Evolutionary conservation across 2,797 vertebrate genomes (phyloP).

Genomic region (Anas capensis): DNA sequence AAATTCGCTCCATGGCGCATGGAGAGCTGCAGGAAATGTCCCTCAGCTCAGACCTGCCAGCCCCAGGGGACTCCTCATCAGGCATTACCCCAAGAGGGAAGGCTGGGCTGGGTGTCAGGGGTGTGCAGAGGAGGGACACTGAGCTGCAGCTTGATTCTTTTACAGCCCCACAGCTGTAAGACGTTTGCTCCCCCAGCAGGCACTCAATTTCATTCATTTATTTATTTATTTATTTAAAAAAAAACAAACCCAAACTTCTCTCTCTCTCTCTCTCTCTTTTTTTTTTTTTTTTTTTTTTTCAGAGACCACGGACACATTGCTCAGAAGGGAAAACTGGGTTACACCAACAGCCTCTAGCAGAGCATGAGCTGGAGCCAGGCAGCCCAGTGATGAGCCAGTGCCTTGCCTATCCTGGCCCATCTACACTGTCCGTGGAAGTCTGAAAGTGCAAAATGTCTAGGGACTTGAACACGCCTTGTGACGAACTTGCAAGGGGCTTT

Average conservation of each 20-base stretch:
- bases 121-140: background rate
- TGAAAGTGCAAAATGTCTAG: background rate
- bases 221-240: background rate
- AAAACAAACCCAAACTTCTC: background rate
- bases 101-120: background rate
- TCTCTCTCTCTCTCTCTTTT: too few relatives aligned
- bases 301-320: rapidly evolving
- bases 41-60: background rate
- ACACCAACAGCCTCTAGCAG: background rate
- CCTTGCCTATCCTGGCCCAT: background rate
- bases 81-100: background rate
- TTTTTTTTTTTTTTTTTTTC: rapidly evolving
- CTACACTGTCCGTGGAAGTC: rapidly evolving
- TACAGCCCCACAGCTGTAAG: background rate
- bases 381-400: background rate
- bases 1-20: background rate
- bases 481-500: background rate
- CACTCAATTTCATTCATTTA: background rate
- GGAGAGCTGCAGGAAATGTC: background rate
- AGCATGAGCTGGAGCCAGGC: background rate
- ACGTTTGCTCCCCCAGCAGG: background rate
- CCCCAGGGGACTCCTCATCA: background rate
- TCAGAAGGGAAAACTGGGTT: background rate
- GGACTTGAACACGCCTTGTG: rapidly evolving
- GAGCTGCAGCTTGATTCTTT: background rate